phyloP scores from a whole-genome alignment of 1,140 invertebrate species.

The Aleiodes sp. region DNA sequence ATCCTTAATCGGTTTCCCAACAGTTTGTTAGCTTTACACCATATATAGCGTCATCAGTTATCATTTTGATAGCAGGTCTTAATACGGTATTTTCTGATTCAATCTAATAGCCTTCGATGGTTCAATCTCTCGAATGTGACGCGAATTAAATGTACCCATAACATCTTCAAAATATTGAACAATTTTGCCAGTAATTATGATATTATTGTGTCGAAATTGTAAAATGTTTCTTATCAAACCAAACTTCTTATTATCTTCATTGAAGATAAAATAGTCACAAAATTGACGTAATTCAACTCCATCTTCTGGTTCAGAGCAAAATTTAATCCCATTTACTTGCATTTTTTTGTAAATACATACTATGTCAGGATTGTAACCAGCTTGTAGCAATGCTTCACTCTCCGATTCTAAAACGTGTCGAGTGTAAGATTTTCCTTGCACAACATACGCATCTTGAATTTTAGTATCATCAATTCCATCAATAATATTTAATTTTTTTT shows the following conservation, averaged over 20 bases:
- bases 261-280: conserved; percentile 17
- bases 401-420: too few species aligned
- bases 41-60: not conserved
- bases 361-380: too few species aligned
- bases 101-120: not conserved
- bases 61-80: not conserved
- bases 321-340: too few species aligned
- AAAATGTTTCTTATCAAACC: conserved; percentile 4
- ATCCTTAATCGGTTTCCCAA: conserved; percentile 25
- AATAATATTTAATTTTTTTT: not conserved
- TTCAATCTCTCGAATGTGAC: not conserved
- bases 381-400: too few species aligned
- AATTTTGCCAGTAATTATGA: conserved; percentile 5
- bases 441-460: not conserved
- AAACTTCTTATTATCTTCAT: not conserved
- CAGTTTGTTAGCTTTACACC: not conserved
- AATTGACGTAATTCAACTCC: conserved; percentile 3
- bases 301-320: too few species aligned
- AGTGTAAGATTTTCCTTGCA: not conserved
- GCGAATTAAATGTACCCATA: not conserved
- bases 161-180: not conserved
- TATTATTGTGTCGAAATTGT: not conserved
- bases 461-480: not conserved
- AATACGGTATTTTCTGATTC: not conserved
- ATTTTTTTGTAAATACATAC: too few species aligned